These are phyloP conservation scores for Macroramphosus scolopax DNA, from an alignment of 2,797 vertebrate species.

Conservation along the genomic window DNA sequence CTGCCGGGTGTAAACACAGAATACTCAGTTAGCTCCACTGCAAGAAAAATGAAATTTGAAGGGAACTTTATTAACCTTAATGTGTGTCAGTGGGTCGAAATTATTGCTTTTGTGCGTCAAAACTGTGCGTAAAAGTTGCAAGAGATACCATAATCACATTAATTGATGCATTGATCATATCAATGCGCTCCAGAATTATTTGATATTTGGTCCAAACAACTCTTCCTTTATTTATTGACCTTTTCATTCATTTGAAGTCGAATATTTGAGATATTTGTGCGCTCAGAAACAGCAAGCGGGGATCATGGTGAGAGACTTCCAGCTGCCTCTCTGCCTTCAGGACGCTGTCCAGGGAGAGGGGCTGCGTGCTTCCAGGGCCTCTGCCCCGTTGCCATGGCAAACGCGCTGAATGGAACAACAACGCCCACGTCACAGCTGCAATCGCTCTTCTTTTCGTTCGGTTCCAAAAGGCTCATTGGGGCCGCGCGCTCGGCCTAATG, in stretches of 20 bases:
- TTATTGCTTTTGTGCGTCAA: slow-evolving; percentile 22
- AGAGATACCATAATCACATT: background rate
- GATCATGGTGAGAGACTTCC: slow-evolving; percentile 55
- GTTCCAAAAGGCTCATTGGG: slow-evolving; percentile 77
- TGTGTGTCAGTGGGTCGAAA: slow-evolving; percentile 47
- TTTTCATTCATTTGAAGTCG: background rate
- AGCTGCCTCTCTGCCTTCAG: slow-evolving; percentile 69
- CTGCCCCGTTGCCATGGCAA: slow-evolving; percentile 94
- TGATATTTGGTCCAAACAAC: too few relatives aligned
- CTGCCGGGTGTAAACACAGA: slow-evolving; percentile 44
- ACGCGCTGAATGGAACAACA: slow-evolving; percentile 87
- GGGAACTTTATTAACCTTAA: slow-evolving; percentile 12
- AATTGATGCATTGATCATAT: background rate
- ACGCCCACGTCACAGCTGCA: slow-evolving; percentile 88
- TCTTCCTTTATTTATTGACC: background rate
- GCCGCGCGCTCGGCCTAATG: slow-evolving; percentile 71
- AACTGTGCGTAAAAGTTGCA: slow-evolving; percentile 59
- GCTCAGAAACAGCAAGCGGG: slow-evolving; percentile 13
- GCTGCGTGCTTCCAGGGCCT: slow-evolving; percentile 86
- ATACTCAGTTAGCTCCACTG: background rate
- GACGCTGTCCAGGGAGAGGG: slow-evolving; percentile 85
- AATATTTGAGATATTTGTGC: slow-evolving; percentile 3
- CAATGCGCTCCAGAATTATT: too few relatives aligned
- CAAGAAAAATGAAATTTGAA: slow-evolving; percentile 1
- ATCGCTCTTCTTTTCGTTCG: slow-evolving; percentile 77